Conservation (phyloP, 2,113 vertebrate species). For the Chionis minor region DNA sequence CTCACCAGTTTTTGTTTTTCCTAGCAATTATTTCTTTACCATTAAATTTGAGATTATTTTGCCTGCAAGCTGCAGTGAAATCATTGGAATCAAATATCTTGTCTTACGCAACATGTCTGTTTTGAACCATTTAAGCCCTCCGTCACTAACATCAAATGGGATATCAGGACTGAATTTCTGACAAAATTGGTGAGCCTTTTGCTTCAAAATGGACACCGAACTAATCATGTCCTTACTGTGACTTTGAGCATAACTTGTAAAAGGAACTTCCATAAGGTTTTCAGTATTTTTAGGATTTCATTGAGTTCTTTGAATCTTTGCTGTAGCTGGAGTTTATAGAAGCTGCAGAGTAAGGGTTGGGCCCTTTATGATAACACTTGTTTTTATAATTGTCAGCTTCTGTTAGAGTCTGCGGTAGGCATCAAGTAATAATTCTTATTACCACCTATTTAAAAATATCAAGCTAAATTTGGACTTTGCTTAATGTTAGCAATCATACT, state of each 20-base stretch:
- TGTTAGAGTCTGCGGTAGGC: neutral
- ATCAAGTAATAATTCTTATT: neutral
- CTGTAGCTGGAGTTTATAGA: neutral
- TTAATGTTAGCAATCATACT: neutral
- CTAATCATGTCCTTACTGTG: neutral
- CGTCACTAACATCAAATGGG: neutral
- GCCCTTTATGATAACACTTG: neutral
- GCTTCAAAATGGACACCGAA: neutral
- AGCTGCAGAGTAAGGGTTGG: neutral
- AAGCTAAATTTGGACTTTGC: neutral
- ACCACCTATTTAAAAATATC: neutral
- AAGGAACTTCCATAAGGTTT: neutral
- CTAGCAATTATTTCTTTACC: neutral
- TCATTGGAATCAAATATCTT: neutral
- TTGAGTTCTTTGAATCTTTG: neutral
- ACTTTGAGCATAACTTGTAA: neutral
- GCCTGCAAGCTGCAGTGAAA: neutral
- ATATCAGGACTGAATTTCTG: neutral
- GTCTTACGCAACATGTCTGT: neutral
- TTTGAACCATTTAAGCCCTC: neutral
- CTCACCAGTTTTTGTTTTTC: neutral
- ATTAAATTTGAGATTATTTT: neutral
- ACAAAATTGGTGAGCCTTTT: neutral
- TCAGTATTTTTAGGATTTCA: neutral
- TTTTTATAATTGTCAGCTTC: neutral